Evolutionary conservation across 2,888 invertebrate genomes (phyloP).

Genomic region (Ecdyonurus torrentis): DNA sequence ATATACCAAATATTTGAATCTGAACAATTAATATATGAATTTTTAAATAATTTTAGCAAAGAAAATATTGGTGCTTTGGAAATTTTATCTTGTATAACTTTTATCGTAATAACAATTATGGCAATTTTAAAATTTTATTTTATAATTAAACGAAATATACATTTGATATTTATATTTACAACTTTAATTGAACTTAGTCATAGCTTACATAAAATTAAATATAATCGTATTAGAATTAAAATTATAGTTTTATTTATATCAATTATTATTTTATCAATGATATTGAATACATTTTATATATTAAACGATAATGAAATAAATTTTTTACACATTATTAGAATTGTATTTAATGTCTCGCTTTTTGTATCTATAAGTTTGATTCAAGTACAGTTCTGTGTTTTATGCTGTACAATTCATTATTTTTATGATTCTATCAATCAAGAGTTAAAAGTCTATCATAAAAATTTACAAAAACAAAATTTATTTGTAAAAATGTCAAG

Average conservation of each 20-base stretch:
- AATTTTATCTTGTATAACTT: neutral
- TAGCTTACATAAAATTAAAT: neutral
- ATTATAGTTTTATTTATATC: neutral
- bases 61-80: neutral
- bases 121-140: too few relatives aligned
- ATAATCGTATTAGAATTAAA: neutral
- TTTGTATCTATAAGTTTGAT: too few relatives aligned
- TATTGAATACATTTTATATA: too few relatives aligned
- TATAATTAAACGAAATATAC: too few relatives aligned
- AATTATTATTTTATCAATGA: neutral
- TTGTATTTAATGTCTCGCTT: too few relatives aligned
- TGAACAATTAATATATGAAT: too few relatives aligned
- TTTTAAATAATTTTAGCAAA: too few relatives aligned
- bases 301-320: too few relatives aligned
- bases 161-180: too few relatives aligned
- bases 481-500: neutral
- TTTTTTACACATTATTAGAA: too few relatives aligned
- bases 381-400: neutral
- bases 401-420: neutral
- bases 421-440: neutral
- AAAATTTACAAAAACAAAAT: too few relatives aligned
- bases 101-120: too few relatives aligned
- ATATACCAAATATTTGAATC: neutral
- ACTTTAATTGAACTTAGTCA: neutral
- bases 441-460: neutral